Conservation (phyloP, 2,797 vertebrate species). For the Epinephelus coioides region DNA sequence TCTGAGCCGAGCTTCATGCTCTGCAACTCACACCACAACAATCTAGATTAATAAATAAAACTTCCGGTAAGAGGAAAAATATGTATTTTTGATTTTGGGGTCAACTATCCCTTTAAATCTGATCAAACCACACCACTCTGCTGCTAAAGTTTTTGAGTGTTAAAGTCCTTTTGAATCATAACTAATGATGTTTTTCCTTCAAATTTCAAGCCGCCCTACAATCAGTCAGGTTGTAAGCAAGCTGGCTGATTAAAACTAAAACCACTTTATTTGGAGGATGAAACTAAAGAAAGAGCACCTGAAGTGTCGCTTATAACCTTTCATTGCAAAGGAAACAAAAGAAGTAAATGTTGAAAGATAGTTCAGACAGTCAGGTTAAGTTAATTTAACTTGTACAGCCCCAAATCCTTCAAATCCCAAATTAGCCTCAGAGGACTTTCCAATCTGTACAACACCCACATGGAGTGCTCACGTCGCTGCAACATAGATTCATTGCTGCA, state of each 20-base stretch:
- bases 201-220: neutral
- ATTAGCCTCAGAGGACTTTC: slow-evolving; percentile 6
- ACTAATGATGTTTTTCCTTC: too few relatives aligned
- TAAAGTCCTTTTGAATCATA: too few relatives aligned
- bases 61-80: too few relatives aligned
- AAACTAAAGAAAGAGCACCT: neutral
- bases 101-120: too few relatives aligned
- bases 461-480: neutral
- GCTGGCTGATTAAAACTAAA: neutral
- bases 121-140: too few relatives aligned
- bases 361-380: neutral
- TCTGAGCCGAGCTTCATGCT: too few relatives aligned
- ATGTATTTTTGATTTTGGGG: too few relatives aligned
- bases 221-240: slow-evolving; percentile 4
- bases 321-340: neutral
- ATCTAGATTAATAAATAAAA: too few relatives aligned
- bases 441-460: neutral
- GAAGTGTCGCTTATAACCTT: neutral
- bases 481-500: neutral
- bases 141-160: too few relatives aligned
- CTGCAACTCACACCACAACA: too few relatives aligned
- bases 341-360: neutral
- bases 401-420: slow-evolving; percentile 15
- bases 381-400: neutral
- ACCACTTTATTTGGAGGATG: neutral